Evolutionary conservation across 1,140 invertebrate genomes (phyloP).

Genomic region (Megathymus violae): DNA sequence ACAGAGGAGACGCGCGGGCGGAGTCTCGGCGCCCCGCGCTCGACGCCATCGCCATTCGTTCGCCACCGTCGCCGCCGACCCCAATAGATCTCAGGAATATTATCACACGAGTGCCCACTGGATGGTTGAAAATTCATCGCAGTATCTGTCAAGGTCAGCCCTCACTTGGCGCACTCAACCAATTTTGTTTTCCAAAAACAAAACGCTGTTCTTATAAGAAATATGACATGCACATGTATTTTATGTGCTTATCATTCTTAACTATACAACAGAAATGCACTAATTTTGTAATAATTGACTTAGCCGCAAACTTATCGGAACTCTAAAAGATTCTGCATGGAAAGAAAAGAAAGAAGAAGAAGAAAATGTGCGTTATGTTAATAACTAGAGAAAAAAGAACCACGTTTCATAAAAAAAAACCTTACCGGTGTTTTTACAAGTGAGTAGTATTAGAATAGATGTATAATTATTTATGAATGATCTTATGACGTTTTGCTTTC

Average conservation of each 20-base stretch:
- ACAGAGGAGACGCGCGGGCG: constrained; percentile 69
- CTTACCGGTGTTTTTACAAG: too few species aligned
- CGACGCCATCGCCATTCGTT: constrained; percentile 55
- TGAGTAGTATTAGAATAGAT: too few species aligned
- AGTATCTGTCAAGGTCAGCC: constrained; percentile 73
- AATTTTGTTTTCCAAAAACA: constrained; percentile 11
- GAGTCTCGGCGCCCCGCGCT: constrained; percentile 63
- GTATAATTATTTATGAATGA: too few species aligned
- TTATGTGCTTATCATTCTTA: not conserved
- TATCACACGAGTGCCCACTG: constrained; percentile 58
- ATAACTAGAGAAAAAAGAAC: too few species aligned
- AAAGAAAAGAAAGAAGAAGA: too few species aligned
- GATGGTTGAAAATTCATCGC: constrained; percentile 78
- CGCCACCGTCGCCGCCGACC: constrained; percentile 56
- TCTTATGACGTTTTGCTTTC: too few species aligned
- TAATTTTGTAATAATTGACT: too few species aligned
- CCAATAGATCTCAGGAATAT: constrained; percentile 64
- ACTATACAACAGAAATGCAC: too few species aligned
- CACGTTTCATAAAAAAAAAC: too few species aligned
- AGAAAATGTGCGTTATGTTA: too few species aligned
- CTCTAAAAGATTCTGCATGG: too few species aligned
- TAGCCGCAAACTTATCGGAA: too few species aligned
- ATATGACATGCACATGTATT: not conserved
- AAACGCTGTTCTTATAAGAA: not conserved
- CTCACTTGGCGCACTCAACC: constrained; percentile 41